These are phyloP conservation scores for Pampus argenteus DNA, from an alignment of 2,797 vertebrate genomes.

Conservation along the genomic window DNA sequence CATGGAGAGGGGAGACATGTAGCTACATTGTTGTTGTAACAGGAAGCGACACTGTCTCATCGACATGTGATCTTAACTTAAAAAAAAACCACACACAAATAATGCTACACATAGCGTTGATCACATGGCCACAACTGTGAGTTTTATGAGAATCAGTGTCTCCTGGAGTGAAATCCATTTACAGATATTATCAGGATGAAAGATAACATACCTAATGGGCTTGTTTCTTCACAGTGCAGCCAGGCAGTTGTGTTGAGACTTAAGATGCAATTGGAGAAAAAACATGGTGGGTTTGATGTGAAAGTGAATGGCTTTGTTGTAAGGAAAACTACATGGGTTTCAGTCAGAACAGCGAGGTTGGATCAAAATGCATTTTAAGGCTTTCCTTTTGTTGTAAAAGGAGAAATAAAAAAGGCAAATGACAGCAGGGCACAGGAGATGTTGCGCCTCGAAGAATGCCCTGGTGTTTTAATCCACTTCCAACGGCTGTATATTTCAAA, in stretches of 20 bases:
- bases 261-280: neutral
- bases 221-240: neutral
- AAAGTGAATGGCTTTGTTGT: neutral
- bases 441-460: conserved; percentile 4
- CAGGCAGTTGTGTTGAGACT: conserved; percentile 6
- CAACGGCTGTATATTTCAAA: conserved; percentile 5
- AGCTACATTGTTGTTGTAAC: neutral
- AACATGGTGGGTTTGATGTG: neutral
- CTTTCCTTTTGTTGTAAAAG: neutral
- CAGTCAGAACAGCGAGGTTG: neutral
- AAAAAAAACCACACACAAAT: neutral
- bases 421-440: neutral
- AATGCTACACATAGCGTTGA: neutral
- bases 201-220: conserved; percentile 6
- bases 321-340: neutral
- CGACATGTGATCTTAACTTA: neutral
- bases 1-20: neutral
- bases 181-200: neutral
- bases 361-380: neutral
- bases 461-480: conserved; percentile 2
- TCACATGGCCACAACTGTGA: neutral
- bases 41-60: neutral
- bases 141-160: neutral
- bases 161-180: neutral
- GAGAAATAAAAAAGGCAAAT: neutral